Evolutionary conservation across 2,888 invertebrate genomes (phyloP), one percentile per base, ranked within the genome.

Genomic region (Emmelina monodactyla): DNA sequence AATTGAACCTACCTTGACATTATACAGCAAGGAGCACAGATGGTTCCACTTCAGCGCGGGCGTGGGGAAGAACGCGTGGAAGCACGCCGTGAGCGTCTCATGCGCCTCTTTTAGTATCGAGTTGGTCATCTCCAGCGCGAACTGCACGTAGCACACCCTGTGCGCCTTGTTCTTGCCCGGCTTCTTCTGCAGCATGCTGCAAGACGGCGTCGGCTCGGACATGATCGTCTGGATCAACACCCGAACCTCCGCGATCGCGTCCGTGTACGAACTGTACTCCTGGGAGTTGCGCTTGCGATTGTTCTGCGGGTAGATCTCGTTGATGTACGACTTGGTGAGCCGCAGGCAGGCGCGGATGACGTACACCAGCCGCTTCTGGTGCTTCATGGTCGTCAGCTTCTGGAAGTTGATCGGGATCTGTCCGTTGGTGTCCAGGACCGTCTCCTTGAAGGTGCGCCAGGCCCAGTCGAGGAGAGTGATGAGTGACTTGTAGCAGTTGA

Each of bases 21-120:
- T 83, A 16, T 83, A 82, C n/a, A 94, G 70, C 39, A 93, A 65
- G 51, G 92, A 91, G 61, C 95, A 94, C 1, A 97, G 75, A 53
- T 92, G 92, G 44, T 89, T 89, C 96, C 97, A 97, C 62, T 97
- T 97, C 34, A 97, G 76, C 35, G 88, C 88, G 0, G 93, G 91
- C 0, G 95, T 96, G 0, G 97, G 97, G 67, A 94, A 97, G 73
- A 98, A 97, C 0, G 94, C 94, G 65, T 97, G 94, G 57, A 95
- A 97, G 58, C 97, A 95, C 2, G 91, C 84, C 1, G 93, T 90
- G 58, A 95, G 93, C 1, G 96, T 94, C 35, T 87, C 86, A 48
- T 96, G 94, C 37, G 94, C 94, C 63, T 97, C 96, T 34, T 91
- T 89, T 35, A 96, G 70, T 44, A 97, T 90, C 19, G 88, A 85